Percentiles rank a stretch among this genome's conserved stretches.
Evolutionary conservation across 2,888 invertebrate genomes (phyloP).

Genomic region (Crepidodera aurea): DNA sequence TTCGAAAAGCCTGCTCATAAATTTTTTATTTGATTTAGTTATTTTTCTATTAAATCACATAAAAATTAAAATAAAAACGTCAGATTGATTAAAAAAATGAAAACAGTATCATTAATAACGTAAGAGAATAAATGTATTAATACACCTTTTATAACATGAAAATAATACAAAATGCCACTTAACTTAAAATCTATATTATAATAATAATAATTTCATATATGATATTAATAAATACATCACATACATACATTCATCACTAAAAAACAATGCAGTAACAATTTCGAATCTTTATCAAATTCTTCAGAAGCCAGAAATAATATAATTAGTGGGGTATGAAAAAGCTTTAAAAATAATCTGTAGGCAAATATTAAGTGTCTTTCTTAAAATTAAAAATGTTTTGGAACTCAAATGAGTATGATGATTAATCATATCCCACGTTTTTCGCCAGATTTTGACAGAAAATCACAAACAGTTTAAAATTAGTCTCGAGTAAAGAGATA

Average conservation of each 20-base stretch:
- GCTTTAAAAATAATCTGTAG: slow-evolving; percentile 10
- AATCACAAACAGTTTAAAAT: no score
- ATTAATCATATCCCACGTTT: no score
- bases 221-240: slow-evolving; percentile 54
- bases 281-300: slow-evolving; percentile 40
- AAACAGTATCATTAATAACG: no score
- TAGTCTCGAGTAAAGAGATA: no score
- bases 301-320: slow-evolving; percentile 27
- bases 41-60: no score
- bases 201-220: slow-evolving; percentile 48
- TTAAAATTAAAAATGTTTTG: no score
- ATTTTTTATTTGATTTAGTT: no score
- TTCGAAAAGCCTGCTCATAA: no score
- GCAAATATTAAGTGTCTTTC: background rate
- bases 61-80: no score
- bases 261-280: slow-evolving; percentile 47
- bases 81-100: no score
- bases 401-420: no score
- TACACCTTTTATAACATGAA: slow-evolving; percentile 39
- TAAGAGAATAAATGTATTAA: slow-evolving; percentile 37
- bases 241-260: slow-evolving; percentile 53
- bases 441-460: no score
- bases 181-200: slow-evolving; percentile 49
- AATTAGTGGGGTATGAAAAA: slow-evolving; percentile 23
- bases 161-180: slow-evolving; percentile 46